Conservation (phyloP, 2,888 invertebrate genomes). For the Caenorhabditis macrosperma region DNA sequence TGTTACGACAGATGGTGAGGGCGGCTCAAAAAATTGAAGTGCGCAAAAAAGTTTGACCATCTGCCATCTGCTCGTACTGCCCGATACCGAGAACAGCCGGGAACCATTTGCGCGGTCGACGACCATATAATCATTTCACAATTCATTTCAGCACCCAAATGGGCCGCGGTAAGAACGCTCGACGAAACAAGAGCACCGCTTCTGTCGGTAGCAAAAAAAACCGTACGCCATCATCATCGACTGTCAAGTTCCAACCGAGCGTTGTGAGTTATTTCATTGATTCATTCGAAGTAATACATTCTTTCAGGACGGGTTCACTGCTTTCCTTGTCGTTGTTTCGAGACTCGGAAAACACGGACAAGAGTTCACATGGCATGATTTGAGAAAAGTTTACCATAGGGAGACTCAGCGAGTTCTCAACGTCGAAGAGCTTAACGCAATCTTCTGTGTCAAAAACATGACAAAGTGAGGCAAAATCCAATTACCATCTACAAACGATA, state of each 20-base stretch:
- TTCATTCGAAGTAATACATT: not conserved
- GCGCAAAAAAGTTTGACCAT: too few species aligned
- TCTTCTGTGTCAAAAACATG: conserved; percentile 38
- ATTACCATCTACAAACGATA: not conserved
- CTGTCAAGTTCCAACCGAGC: conserved; percentile 35
- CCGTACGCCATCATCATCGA: conserved; percentile 23
- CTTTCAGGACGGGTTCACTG: conserved; percentile 48
- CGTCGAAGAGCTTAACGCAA: conserved; percentile 53
- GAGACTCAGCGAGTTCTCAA: conserved; percentile 53
- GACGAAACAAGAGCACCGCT: conserved; percentile 47
- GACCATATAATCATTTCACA: not conserved
- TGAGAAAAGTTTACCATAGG: conserved; percentile 55
- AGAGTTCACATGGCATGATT: conserved; percentile 59
- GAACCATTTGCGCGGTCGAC: not conserved
- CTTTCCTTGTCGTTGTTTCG: conserved; percentile 25
- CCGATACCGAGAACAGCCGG: not conserved
- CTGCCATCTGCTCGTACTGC: not conserved
- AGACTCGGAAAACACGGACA: conserved; percentile 31
- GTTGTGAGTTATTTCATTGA: conserved; percentile 17
- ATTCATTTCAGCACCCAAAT: conserved; percentile 41
- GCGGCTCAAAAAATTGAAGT: not conserved
- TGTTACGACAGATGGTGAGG: conserved; percentile 14
- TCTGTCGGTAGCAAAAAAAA: conserved; percentile 40
- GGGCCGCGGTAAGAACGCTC: conserved; percentile 34
- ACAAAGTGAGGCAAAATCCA: conserved; percentile 55